phyloP scores from a whole-genome alignment of 1,140 invertebrate genomes.

The Lineus longissimus region DNA sequence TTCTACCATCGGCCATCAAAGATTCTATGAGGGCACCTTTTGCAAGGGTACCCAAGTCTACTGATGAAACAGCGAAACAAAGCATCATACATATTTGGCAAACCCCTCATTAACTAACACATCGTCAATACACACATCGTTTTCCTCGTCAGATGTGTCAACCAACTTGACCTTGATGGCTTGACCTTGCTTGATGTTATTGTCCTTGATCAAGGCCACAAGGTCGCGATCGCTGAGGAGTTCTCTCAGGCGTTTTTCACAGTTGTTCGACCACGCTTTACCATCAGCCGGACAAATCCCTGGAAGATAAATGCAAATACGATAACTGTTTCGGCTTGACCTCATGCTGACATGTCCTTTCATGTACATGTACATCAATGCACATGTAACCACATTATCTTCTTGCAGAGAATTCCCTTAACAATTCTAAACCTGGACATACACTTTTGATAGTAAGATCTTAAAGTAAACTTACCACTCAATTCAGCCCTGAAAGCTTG shows the following conservation, averaged over 20 bases:
- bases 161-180: neutral
- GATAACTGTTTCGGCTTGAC: neutral
- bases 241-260: neutral
- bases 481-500: neutral
- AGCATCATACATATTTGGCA: neutral
- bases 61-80: no score
- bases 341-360: neutral
- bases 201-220: neutral
- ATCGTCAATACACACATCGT: conserved; percentile 1
- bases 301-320: neutral
- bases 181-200: neutral
- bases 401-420: no score
- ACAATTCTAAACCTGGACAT: no score
- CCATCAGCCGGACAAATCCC: neutral
- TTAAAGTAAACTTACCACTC: neutral
- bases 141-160: neutral
- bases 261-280: neutral
- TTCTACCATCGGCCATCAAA: no score
- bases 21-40: no score
- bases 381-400: neutral
- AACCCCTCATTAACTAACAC: neutral
- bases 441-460: no score
- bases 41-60: no score
- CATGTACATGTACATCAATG: no score
- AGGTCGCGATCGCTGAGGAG: neutral